A percentile compares a stretch with the other conserved stretches of the same genome.
Conservation (phyloP, 1,140 invertebrate species). For the Trachymyrmex cornetzi region DNA sequence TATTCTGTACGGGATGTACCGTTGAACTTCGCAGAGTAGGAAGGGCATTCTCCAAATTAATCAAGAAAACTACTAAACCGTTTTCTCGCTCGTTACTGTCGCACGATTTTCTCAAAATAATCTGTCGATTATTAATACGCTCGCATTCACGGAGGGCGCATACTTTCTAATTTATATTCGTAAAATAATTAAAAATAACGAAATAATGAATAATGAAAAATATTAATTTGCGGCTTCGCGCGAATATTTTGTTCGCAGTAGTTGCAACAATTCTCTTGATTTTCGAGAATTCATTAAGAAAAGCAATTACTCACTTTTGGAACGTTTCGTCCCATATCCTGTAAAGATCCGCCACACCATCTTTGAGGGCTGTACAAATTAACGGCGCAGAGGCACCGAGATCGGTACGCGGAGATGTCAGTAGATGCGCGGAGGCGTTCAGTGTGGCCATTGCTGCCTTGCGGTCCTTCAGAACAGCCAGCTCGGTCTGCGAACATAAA, state of each 20-base stretch:
- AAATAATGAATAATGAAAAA: background rate
- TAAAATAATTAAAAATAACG: background rate
- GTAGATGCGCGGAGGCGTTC: slow-evolving; percentile 92
- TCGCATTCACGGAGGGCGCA: no score
- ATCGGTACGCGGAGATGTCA: slow-evolving; percentile 86
- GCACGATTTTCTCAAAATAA: slow-evolving; percentile 14
- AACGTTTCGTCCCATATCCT: slow-evolving; percentile 92
- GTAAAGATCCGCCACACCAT: slow-evolving; percentile 92
- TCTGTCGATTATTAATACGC: background rate
- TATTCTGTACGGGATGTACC: slow-evolving; percentile 51
- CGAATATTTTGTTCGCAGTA: background rate
- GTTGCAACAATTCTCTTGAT: background rate
- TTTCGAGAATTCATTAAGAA: background rate
- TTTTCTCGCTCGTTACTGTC: background rate
- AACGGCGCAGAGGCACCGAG: slow-evolving; percentile 85
- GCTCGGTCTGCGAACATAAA: slow-evolving; percentile 88
- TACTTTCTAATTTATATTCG: background rate
- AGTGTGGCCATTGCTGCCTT: slow-evolving; percentile 91
- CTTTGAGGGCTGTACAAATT: slow-evolving; percentile 88
- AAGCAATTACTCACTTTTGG: slow-evolving; percentile 89
- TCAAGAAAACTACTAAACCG: slow-evolving; percentile 37
- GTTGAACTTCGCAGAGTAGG: slow-evolving; percentile 16
- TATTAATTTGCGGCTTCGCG: background rate
- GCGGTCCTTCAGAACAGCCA: slow-evolving; percentile 90
- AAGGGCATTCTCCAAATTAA: slow-evolving; percentile 50